Percentiles rank a stretch among this genome's conserved stretches.
These are phyloP conservation scores for Menidia menidia DNA, from an alignment of 2,797 vertebrate genomes.

Conservation along the genomic window DNA sequence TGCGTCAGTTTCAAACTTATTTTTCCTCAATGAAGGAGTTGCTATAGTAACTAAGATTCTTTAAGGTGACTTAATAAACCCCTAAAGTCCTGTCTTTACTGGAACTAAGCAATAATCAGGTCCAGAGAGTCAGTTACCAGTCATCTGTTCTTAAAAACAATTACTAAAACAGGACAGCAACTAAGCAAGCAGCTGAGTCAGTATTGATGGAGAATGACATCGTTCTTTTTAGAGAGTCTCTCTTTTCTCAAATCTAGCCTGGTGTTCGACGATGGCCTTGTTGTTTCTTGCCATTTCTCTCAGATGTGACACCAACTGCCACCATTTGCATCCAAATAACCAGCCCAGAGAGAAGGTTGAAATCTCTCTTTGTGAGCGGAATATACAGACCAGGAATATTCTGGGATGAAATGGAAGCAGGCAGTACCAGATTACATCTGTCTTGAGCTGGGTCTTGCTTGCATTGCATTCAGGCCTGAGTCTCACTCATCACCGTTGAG, in stretches of 20 bases:
- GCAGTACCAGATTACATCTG: constrained; percentile 47
- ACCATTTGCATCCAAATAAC: constrained; percentile 58
- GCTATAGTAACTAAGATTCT: constrained; percentile 22
- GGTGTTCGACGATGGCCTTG: constrained; percentile 50
- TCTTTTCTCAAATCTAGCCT: constrained; percentile 24
- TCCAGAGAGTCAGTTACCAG: constrained; percentile 47
- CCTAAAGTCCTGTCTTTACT: constrained; percentile 7
- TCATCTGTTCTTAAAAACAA: constrained; percentile 30
- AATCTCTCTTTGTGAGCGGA: constrained; percentile 29
- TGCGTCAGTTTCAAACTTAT: too few relatives aligned
- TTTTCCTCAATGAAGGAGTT: not conserved
- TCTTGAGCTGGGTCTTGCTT: constrained; percentile 27
- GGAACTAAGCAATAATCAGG: constrained; percentile 45
- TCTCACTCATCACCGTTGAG: constrained; percentile 27
- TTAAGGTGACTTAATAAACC: constrained; percentile 58
- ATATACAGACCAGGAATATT: constrained; percentile 39
- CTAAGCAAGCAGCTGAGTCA: constrained; percentile 46
- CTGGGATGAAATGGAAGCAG: constrained; percentile 50
- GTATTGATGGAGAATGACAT: constrained; percentile 60
- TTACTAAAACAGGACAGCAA: constrained; percentile 52
- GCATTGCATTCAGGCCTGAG: constrained; percentile 31
- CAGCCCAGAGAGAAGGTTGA: constrained; percentile 23
- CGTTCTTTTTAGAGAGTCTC: constrained; percentile 31
- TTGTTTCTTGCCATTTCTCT: constrained; percentile 39
- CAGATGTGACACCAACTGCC: constrained; percentile 46